phyloP scores from a whole-genome alignment of 1,140 invertebrate genomes.

The Armadillidium nasatum region DNA sequence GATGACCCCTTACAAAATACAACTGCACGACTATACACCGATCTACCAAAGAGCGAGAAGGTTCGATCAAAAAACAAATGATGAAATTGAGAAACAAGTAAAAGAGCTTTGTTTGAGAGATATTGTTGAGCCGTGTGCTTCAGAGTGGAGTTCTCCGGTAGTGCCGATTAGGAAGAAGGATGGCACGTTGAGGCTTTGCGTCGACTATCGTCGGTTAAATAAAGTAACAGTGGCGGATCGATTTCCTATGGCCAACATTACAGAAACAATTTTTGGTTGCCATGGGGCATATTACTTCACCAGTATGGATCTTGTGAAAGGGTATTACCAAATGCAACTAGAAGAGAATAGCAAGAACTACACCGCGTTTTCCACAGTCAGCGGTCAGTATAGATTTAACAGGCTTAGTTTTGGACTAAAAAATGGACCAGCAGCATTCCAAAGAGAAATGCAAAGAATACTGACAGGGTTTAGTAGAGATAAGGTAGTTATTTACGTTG shows the following conservation, averaged over 20 bases:
- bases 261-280: background rate
- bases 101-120: background rate
- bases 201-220: constrained; percentile 5
- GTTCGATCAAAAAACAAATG: background rate
- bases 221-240: constrained; percentile 5
- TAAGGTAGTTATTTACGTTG: background rate
- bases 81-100: no score
- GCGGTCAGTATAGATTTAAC: constrained; percentile 14
- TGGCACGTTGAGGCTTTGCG: constrained; percentile 11
- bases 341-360: no score
- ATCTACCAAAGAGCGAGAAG: background rate
- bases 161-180: constrained; percentile 16
- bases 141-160: constrained; percentile 7
- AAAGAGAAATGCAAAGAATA: constrained; percentile 23
- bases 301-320: constrained; percentile 7
- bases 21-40: background rate
- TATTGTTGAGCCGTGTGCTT: background rate
- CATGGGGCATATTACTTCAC: background rate
- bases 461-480: background rate
- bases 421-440: constrained; percentile 21
- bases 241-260: constrained; percentile 3
- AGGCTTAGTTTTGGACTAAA: constrained; percentile 2
- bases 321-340: no score
- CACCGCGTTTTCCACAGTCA: background rate
- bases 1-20: background rate